Conservation (phyloP, 2,113 vertebrate genomes). For the Nothocercus julius region DNA sequence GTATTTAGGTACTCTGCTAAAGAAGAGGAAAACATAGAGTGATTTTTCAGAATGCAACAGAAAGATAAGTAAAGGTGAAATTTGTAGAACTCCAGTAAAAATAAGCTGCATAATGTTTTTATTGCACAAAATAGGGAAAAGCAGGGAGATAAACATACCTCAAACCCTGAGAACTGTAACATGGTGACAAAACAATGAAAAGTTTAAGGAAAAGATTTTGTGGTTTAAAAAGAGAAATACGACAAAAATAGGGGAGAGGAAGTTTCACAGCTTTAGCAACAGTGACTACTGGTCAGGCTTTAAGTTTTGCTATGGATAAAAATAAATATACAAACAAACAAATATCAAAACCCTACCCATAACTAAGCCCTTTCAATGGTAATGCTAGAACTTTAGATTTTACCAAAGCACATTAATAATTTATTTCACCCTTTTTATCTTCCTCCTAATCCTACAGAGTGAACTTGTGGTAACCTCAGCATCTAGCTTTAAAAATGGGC, state of each 20-base stretch:
- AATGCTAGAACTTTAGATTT: not conserved
- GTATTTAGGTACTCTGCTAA: not conserved
- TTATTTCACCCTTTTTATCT: not conserved
- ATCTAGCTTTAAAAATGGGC: not conserved
- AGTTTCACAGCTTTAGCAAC: not conserved
- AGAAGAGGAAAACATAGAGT: not conserved
- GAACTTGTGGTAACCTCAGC: not conserved
- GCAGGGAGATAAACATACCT: not conserved
- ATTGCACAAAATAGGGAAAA: not conserved
- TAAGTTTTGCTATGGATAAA: not conserved
- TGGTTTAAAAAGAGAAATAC: not conserved
- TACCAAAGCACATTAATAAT: not conserved
- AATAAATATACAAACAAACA: not conserved
- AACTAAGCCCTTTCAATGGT: not conserved
- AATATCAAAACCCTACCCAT: not conserved
- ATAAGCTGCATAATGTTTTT: fast-evolving
- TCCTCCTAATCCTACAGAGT: not conserved
- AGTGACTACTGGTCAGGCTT: not conserved
- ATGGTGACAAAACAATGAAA: not conserved
- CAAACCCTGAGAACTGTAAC: not conserved
- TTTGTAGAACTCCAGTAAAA: not conserved
- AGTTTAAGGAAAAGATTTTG: not conserved
- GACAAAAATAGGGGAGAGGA: not conserved
- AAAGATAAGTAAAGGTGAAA: not conserved
- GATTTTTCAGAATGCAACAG: not conserved